A percentile compares a stretch with the other conserved stretches of the same genome.
Evolutionary conservation across 35 echinoderm and acorn worm species (phyloP).

Genomic region (Anneissia japonica): DNA sequence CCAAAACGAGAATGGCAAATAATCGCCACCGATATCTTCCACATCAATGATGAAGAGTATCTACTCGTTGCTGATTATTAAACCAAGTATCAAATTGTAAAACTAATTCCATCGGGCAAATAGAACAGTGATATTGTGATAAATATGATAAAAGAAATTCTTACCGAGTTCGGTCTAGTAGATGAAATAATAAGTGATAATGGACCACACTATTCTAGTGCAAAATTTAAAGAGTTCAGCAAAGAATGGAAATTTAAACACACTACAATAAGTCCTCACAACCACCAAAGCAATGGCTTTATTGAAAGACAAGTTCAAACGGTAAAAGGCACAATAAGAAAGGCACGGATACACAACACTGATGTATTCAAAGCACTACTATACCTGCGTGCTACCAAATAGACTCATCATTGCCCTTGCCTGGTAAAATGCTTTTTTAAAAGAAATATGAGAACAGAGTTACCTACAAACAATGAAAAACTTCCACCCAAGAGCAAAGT

Average conservation of each 20-base stretch:
- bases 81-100: slow-evolving; percentile 28
- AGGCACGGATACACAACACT: neutral
- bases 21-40: slow-evolving; percentile 52
- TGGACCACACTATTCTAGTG: slow-evolving; percentile 40
- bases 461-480: neutral
- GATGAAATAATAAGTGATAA: slow-evolving; percentile 44
- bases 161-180: slow-evolving; percentile 61
- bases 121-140: slow-evolving; percentile 37
- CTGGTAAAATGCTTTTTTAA: neutral
- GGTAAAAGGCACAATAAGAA: neutral
- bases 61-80: slow-evolving; percentile 52
- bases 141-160: slow-evolving; percentile 42
- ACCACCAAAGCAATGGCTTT: slow-evolving; percentile 34
- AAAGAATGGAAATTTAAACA: slow-evolving; percentile 17
- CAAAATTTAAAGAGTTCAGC: slow-evolving; percentile 19
- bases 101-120: slow-evolving; percentile 9
- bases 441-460: neutral
- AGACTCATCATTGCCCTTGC: no score
- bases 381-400: no score
- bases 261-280: slow-evolving; percentile 9
- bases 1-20: slow-evolving; percentile 34
- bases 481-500: neutral
- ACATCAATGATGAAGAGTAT: slow-evolving; percentile 43
- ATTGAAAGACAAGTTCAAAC: slow-evolving; percentile 7
- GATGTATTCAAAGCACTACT: no score